Evolutionary conservation across 2,888 invertebrate genomes (phyloP).

Genomic region (Cephus nigrinus): DNA sequence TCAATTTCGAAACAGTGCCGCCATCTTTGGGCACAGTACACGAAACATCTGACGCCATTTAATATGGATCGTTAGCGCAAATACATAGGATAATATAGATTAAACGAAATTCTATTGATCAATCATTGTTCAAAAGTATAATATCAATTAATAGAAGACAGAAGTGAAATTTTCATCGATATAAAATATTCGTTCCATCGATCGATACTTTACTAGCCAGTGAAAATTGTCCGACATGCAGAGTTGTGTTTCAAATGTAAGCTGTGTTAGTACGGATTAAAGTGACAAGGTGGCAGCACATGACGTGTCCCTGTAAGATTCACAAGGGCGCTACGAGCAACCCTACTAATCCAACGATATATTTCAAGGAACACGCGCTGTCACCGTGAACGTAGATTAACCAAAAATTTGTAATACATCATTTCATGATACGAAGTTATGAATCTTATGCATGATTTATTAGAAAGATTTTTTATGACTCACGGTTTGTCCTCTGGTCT

Average conservation of each 20-base stretch:
- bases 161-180: not conserved
- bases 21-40: not conserved
- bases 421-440: not conserved
- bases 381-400: not conserved
- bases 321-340: not conserved
- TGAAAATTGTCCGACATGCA: not conserved
- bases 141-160: not conserved
- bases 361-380: not conserved
- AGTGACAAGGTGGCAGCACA: not conserved
- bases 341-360: not conserved
- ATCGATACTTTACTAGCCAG: not conserved
- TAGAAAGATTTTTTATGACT: not conserved
- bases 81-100: not conserved
- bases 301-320: not conserved
- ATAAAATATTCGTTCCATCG: not conserved
- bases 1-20: not conserved
- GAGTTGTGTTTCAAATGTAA: not conserved
- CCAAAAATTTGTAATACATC: not conserved
- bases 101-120: not conserved
- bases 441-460: not conserved
- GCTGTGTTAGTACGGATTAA: not conserved
- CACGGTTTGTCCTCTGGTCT: not conserved
- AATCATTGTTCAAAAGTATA: not conserved
- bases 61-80: not conserved
- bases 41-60: not conserved